phyloP scores from a whole-genome alignment of 2,113 vertebrate genomes.

The Oxyura jamaicensis region DNA sequence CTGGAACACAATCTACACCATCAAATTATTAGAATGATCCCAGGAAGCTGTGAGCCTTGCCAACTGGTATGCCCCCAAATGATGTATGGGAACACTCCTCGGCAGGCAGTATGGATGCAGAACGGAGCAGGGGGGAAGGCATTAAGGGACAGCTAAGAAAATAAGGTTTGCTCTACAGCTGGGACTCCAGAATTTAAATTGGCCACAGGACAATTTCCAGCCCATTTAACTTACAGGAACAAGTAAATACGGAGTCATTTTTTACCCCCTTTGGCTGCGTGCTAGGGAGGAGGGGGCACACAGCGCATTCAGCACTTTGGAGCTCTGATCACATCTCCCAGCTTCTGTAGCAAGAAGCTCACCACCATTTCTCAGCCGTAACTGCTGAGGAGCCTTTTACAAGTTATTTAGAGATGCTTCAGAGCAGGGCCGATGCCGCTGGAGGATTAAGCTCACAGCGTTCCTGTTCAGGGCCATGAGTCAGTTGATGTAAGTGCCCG shows the following conservation, averaged over 20 bases:
- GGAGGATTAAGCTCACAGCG: slow-evolving; percentile 27
- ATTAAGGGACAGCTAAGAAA: not conserved
- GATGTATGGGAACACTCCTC: not conserved
- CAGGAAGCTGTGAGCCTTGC: not conserved
- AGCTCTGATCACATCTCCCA: not conserved
- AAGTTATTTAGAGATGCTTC: not conserved
- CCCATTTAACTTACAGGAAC: not conserved
- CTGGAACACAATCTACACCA: slow-evolving; percentile 8
- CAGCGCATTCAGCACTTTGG: not conserved
- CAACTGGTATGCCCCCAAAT: not conserved
- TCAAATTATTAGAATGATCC: not conserved
- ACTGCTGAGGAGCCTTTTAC: not conserved
- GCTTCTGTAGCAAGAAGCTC: not conserved
- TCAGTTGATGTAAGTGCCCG: slow-evolving; percentile 23
- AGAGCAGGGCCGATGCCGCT: not conserved
- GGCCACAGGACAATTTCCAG: not conserved
- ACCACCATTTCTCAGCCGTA: not conserved
- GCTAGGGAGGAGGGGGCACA: not conserved
- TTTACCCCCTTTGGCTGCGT: not conserved
- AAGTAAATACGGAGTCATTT: not conserved
- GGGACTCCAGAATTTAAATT: not conserved
- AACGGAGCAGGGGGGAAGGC: not conserved
- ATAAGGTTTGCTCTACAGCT: accelerated
- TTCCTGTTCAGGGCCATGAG: slow-evolving; percentile 20
- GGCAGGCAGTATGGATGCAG: not conserved